These are phyloP conservation scores for Drosophila anomalata DNA, from an alignment of 2,888 invertebrate species.

Conservation along the genomic window DNA sequence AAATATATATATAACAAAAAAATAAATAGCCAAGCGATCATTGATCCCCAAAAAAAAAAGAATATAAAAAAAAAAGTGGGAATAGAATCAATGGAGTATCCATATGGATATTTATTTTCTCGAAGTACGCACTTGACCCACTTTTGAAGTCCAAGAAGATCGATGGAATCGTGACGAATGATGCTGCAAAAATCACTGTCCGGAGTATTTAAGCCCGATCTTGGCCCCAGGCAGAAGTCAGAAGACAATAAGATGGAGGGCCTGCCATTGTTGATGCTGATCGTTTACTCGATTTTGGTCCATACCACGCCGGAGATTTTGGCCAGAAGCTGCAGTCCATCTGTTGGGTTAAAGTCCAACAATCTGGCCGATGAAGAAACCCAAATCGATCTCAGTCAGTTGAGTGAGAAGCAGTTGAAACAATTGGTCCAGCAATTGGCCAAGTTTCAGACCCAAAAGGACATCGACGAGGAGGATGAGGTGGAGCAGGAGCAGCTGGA, in stretches of 20 bases:
- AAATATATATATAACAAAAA: background rate
- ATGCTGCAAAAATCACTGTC: constrained; percentile 7
- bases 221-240: constrained; percentile 19
- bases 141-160: constrained; percentile 5
- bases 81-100: background rate
- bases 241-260: constrained; percentile 10
- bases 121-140: constrained; percentile 33
- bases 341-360: constrained; percentile 16
- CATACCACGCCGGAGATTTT: background rate
- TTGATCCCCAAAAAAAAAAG: constrained; percentile 9
- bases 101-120: background rate
- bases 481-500: background rate
- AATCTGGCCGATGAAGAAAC: constrained; percentile 2
- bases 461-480: background rate
- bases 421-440: constrained; percentile 52
- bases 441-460: background rate
- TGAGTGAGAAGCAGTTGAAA: constrained; percentile 52
- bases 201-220: constrained; percentile 27
- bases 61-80: background rate
- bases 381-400: constrained; percentile 53
- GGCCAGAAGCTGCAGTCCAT: constrained; percentile 5
- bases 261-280: constrained; percentile 3
- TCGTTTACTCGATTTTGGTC: constrained; percentile 4
- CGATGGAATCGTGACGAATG: constrained; percentile 18
- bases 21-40: background rate